These are phyloP conservation scores for Phataginus tricuspis DNA, from an alignment of 2,797 vertebrate genomes.

Conservation along the genomic window DNA sequence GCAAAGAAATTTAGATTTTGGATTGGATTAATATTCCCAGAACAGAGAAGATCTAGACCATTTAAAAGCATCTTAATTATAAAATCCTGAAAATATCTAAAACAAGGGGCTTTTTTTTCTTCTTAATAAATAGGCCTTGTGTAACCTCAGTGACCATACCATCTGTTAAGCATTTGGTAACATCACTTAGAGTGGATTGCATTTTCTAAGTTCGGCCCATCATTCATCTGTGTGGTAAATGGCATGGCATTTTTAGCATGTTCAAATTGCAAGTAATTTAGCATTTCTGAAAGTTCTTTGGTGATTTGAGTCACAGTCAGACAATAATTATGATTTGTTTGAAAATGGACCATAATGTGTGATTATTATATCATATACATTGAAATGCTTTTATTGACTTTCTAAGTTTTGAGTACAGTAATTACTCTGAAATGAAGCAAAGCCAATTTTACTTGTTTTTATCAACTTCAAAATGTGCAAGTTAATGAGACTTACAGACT, in stretches of 20 bases:
- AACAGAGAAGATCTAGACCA: background rate
- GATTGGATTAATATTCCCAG: background rate
- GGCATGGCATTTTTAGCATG: conserved; percentile 58
- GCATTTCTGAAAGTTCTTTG: conserved; percentile 55
- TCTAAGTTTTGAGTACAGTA: conserved; percentile 65
- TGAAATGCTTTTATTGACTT: conserved; percentile 68
- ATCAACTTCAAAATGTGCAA: conserved; percentile 66
- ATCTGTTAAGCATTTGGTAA: conserved; percentile 55
- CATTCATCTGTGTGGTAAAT: conserved; percentile 9
- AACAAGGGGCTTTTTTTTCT: background rate
- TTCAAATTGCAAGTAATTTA: conserved; percentile 59
- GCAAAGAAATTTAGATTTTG: background rate
- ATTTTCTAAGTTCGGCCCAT: conserved; percentile 63
- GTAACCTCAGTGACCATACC: conserved; percentile 35
- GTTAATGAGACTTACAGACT: conserved; percentile 58
- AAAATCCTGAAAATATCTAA: conserved; percentile 38
- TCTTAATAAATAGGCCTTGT: conserved; percentile 7
- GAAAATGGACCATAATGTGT: conserved; percentile 56
- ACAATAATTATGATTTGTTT: conserved; percentile 75
- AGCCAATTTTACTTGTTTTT: conserved; percentile 73
- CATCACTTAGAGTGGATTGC: conserved; percentile 21
- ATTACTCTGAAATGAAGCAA: conserved; percentile 70
- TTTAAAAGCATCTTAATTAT: conserved; percentile 29
- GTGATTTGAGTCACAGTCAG: conserved; percentile 40
- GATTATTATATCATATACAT: conserved; percentile 67